Base-by-base conservation (phyloP, 2,797 vertebrate genomes). In the Tokudaia tokunoshimensis region DNA sequence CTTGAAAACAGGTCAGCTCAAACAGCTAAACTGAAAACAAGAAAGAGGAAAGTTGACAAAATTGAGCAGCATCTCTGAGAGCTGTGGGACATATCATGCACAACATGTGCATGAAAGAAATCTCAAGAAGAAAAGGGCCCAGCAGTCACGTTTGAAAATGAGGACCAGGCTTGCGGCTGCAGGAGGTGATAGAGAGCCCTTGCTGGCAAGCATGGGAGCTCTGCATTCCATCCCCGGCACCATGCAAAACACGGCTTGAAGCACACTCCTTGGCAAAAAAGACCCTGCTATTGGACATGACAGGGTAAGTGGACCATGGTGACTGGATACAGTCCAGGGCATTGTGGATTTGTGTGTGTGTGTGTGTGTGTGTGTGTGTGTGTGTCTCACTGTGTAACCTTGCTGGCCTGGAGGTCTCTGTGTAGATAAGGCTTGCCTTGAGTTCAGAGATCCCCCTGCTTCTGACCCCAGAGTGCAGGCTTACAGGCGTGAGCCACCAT, bases 21-120 rank as follows among this genome's bases (percentile, higher is more conserved):
- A 67, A 34, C 65, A 67, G 65, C 47, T 72, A 76, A 61, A 65
- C 80, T 94, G 61, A 96, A 72, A 94, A 79, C n/a, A 37, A 65
- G 41, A 87, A 83, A 65, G 61, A 78, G 88, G 72, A 86, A 37
- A 94, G 65, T 17, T 57, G 4, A 61, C n/a, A 59, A 41, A 57
- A 61, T 26, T 0, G 22, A 55, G 13, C 34, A 44, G 5, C 19
- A 4, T 31, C 59, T 47, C 37, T 59, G 31, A 94, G 50, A 50
- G 20, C 82, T 41, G 11, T 29, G 70, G 57, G 52, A 85, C 15
- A 12, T 12, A 24, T 37, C 37, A 12, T 50, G 52, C 52, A 72
- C 13, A 61, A 22, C 12, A 24, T 5, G 29, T 19, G 11, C 55
- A 26, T 17, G 44, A 44, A 50, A 65, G 34, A 37, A 52, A 9